phyloP scores from a whole-genome alignment of 2,113 vertebrate genomes.

The Tinamus guttatus region DNA sequence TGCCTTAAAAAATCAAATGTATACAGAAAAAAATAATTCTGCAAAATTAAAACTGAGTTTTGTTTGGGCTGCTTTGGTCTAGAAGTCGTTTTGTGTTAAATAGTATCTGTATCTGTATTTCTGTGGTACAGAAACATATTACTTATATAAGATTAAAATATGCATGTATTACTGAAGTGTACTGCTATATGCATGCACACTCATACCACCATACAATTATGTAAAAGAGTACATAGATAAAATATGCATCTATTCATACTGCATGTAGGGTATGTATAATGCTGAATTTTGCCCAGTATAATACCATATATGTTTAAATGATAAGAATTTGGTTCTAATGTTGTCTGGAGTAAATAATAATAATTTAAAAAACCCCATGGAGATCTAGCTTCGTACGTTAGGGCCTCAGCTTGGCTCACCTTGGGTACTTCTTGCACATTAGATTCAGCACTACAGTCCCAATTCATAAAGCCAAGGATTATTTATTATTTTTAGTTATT shows the following conservation, averaged over 20 bases:
- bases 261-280: background rate
- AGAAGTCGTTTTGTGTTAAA: background rate
- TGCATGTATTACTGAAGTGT: background rate
- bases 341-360: background rate
- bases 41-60: background rate
- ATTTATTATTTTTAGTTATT: background rate
- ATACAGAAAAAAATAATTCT: background rate
- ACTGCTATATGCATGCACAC: background rate
- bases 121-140: background rate
- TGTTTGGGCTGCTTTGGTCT: background rate
- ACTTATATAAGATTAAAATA: background rate
- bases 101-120: background rate
- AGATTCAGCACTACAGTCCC: background rate
- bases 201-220: background rate
- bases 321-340: background rate
- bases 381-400: background rate
- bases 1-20: background rate
- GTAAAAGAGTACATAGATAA: background rate
- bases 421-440: rapidly evolving
- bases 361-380: background rate
- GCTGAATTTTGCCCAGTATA: background rate
- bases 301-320: background rate
- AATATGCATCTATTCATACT: background rate
- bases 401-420: background rate
- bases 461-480: background rate